Base-by-base conservation (phyloP, 2,113 vertebrate species). In the Archocentrus centrarchus region DNA sequence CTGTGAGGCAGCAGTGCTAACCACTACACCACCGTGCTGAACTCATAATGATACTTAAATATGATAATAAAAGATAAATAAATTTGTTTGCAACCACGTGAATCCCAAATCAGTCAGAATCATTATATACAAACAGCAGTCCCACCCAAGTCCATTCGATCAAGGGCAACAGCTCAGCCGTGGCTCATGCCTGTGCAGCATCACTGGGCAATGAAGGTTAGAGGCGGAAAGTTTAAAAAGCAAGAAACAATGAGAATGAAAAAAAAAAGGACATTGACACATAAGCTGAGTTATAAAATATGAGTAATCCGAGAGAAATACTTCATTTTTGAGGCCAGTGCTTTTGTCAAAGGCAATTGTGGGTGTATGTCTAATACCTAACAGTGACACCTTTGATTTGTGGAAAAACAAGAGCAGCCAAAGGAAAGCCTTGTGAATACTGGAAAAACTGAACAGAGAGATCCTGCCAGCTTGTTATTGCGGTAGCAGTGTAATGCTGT, bases 31-130 rank as follows among this genome's bases (percentile, higher is more conserved):
- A 27, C 27, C 27, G 27, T 27, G 27, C 27, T 27, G 27, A 27
- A 82, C 13, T 66, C 27, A n/a, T 32, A 75, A 47, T 20, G 20
- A 58, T 61, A 58, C 7, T 5, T 64, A 83, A 22, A 75, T 20
- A 70, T 4, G 3, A 30, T 30, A 30, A 30, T 30, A 30, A 30
- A 76, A 27, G 14, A 53, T 11, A 11, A 6, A 60, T 77, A 53
- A 90, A 57, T 95, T 91, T 17, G 91, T 82, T 75, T 93, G 22
- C 39, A 44, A 95, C 85, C 66, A 91, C 82, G 50, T 89, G 86
- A 53, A 94, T 87, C 20, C 89, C 92, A 85, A 84, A 91, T 89
- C 84, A 91, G 44, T 87, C 93, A 66, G 93, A 95, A 50, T 92
- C 91, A 79, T 93, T 92, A 66, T 92, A 87, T 17, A 79, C 91